Conservation (phyloP, 1,140 invertebrate genomes). For the Rhopalosiphum padi region DNA sequence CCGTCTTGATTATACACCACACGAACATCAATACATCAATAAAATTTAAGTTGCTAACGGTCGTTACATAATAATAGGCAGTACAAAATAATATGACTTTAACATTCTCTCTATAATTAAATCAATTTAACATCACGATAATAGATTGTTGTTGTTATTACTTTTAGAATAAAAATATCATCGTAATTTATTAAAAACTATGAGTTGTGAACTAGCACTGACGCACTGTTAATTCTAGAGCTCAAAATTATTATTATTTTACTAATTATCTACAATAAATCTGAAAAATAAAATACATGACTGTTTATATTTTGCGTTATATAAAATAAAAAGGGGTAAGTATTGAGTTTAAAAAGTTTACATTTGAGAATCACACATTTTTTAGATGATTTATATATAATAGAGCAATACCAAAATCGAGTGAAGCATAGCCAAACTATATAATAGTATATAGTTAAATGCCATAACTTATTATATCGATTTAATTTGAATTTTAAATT, state of each 20-base stretch:
- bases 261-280: neutral
- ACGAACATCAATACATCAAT: neutral
- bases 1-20: neutral
- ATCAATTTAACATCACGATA: neutral
- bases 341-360: neutral
- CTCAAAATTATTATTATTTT: neutral
- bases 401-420: too few species aligned
- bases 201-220: neutral
- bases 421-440: neutral
- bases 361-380: neutral
- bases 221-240: neutral
- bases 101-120: neutral
- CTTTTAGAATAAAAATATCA: neutral
- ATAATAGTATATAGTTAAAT: neutral
- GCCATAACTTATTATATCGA: neutral
- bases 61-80: neutral
- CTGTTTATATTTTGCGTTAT: neutral
- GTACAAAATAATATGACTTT: neutral
- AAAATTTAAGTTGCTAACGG: neutral
- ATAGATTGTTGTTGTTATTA: neutral
- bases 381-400: neutral
- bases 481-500: neutral
- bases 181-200: neutral
- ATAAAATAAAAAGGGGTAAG: slow-evolving; percentile 5
- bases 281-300: neutral